phyloP scores from a whole-genome alignment of 2,113 vertebrate species.

The Barnardius zonarius region DNA sequence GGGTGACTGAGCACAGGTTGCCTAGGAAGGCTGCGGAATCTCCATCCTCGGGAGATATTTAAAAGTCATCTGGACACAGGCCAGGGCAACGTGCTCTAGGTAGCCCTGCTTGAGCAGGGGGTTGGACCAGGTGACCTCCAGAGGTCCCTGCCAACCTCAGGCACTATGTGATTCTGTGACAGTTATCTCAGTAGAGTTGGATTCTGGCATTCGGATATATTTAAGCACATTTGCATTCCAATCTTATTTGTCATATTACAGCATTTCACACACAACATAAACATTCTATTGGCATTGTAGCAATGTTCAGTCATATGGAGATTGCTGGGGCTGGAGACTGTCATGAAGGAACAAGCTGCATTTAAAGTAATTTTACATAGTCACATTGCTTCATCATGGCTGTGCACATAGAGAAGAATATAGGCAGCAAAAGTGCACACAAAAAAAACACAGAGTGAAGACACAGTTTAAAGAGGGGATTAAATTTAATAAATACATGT shows the following conservation, averaged over 20 bases:
- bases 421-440: background rate
- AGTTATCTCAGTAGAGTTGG: background rate
- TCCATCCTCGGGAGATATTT: background rate
- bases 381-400: background rate
- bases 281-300: background rate
- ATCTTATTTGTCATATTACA: background rate
- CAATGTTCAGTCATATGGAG: background rate
- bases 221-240: background rate
- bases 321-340: background rate
- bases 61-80: background rate
- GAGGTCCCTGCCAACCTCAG: background rate
- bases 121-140: background rate
- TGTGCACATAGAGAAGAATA: background rate
- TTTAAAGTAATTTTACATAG: background rate
- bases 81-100: background rate
- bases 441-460: background rate
- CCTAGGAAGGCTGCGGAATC: background rate
- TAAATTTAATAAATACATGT: background rate
- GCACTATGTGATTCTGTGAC: background rate
- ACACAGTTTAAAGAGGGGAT: background rate
- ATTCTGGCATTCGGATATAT: background rate
- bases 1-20: background rate
- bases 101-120: background rate
- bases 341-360: background rate
- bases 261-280: background rate